Evolutionary conservation across 2,888 invertebrate species (phyloP), one percentile per base, ranked within the genome.

Genomic region (Lydus trimaculatus): DNA sequence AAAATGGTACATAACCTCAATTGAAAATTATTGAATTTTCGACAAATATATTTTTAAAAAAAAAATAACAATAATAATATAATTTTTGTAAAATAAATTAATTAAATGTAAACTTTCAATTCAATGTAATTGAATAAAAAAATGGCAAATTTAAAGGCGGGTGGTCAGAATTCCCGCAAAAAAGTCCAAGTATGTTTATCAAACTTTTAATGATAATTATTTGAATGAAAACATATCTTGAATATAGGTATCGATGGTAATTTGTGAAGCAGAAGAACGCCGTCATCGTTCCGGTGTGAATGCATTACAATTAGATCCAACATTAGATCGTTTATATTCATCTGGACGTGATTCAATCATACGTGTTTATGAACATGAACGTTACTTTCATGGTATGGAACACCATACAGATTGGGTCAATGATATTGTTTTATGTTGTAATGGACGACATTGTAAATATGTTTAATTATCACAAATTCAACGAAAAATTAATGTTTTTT

Each of bases 401-500:
- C 99, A 99, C 86, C 99, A 99, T 84, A 99, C 98, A 2, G 99
- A 99, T 86, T 99, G 99, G 99, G 98, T 99, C 61, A 99, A 99
- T 86, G 99, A 99, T 86, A 97, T 99, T 83, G 95, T 99, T 48
- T 88, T 99, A 31, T 99, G 99, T 84, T 98, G 98, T 85, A 95
- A 95, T 74, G 99, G 99, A 43, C 93, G 96, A 85, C 97, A 98
- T 86, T 90, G 95, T 95, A 86, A 87, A 89, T 87, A 13, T 23
- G 28, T 48, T 64, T 60, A 59, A 59, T 23, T 33, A 39, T 52
- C 8, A 61, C n/a, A 67, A 33, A 61, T 68, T 56, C n/a, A n/a
- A n/a, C n/a, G n/a, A n/a, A n/a, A n/a, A n/a, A n/a, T n/a, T n/a
- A n/a, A n/a, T n/a, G n/a, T n/a, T n/a, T n/a, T n/a, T n/a, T n/a